A percentile compares a stretch with the other conserved stretches of the same genome.
phyloP scores from a whole-genome alignment of 2,797 vertebrate species.

The Hafferia zeledoni region DNA sequence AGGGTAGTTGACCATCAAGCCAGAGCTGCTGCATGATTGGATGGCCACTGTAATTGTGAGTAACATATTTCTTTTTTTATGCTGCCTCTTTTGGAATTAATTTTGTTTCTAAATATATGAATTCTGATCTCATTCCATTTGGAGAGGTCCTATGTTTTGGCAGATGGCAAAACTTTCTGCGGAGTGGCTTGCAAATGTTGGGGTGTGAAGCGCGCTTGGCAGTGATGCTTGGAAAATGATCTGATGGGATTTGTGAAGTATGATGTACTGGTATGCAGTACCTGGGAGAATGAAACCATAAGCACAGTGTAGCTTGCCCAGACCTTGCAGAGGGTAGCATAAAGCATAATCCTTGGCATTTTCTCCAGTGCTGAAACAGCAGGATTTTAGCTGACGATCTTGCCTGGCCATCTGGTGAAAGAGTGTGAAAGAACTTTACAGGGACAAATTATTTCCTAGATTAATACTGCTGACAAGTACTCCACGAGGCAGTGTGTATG shows the following conservation, averaged over 20 bases:
- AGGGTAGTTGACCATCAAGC: background rate
- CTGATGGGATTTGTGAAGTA: background rate
- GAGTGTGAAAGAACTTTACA: slow-evolving; percentile 52
- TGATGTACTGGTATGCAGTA: background rate
- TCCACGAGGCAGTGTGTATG: background rate
- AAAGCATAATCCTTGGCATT: slow-evolving; percentile 34
- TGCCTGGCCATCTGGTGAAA: slow-evolving; percentile 72
- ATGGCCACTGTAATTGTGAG: background rate
- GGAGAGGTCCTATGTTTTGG: background rate
- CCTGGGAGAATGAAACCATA: background rate
- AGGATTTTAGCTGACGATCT: slow-evolving; percentile 75
- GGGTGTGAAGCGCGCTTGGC: background rate
- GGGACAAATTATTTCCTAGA: slow-evolving; percentile 67
- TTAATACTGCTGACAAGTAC: slow-evolving; percentile 73
- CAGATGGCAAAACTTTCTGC: slow-evolving; percentile 39
- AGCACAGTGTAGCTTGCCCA: background rate
- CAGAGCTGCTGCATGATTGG: background rate
- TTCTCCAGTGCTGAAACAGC: slow-evolving; percentile 66
- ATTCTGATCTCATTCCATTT: slow-evolving; percentile 9
- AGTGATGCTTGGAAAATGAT: background rate
- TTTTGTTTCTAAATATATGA: slow-evolving; percentile 33
- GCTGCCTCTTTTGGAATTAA: background rate
- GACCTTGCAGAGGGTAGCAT: slow-evolving; percentile 5
- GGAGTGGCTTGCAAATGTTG: background rate
- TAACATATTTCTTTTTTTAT: background rate